Conservation (phyloP, 1,140 invertebrate species). For the Sycophaga agraensis region DNA sequence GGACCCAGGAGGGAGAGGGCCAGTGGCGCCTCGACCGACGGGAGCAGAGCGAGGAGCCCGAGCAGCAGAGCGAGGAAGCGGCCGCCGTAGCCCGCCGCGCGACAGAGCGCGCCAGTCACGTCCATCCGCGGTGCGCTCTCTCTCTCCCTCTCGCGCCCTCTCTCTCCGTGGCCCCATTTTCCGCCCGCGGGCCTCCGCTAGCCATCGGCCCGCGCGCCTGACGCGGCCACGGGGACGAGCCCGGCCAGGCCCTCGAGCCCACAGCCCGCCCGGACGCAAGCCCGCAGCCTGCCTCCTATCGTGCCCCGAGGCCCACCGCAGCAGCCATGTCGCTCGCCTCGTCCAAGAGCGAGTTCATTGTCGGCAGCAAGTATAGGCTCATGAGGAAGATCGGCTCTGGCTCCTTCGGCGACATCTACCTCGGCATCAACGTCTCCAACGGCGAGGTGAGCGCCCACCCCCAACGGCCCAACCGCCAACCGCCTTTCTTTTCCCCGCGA, state of each 20-base stretch:
- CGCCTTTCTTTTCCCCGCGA: constrained; percentile 39
- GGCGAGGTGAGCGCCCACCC: constrained; percentile 90
- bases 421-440: constrained; percentile 94
- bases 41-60: no score
- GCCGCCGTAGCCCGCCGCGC: no score
- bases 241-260: constrained; percentile 27
- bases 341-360: constrained; percentile 70
- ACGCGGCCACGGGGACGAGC: constrained; percentile 41
- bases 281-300: no score
- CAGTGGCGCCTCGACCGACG: no score
- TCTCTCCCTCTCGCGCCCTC: neutral
- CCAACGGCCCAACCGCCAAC: constrained; percentile 33
- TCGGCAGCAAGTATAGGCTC: constrained; percentile 91
- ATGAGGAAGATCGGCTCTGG: constrained; percentile 97
- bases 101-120: no score
- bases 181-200: no score
- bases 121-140: neutral
- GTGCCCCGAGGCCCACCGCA: neutral
- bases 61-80: no score
- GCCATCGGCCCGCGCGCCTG: no score
- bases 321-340: constrained; percentile 39
- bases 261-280: neutral
- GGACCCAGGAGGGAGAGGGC: no score
- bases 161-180: no score
- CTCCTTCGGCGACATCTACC: constrained; percentile 98